Evolutionary conservation across 2,888 invertebrate species (phyloP).

Genomic region (Drosophila incognita): DNA sequence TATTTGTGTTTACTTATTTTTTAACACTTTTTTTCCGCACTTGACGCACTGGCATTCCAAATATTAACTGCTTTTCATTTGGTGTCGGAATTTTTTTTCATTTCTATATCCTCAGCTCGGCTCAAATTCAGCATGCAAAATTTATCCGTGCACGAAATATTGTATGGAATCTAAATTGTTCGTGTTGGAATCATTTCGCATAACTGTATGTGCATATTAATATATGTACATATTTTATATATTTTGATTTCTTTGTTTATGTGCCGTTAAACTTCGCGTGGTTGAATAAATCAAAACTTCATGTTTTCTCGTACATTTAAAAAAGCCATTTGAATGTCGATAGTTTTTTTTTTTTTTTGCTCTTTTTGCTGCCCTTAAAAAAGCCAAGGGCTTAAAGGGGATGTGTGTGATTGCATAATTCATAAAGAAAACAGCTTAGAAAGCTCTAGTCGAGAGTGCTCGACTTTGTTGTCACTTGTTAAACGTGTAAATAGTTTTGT

Average conservation of each 20-base stretch:
- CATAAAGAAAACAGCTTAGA: background rate
- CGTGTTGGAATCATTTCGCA: constrained; percentile 43
- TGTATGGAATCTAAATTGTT: constrained; percentile 62
- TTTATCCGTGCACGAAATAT: constrained; percentile 49
- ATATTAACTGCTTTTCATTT: constrained; percentile 72
- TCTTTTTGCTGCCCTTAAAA: background rate
- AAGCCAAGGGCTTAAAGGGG: background rate
- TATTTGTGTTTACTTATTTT: constrained; percentile 63
- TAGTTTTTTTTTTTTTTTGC: background rate
- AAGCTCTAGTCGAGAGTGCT: background rate
- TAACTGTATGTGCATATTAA: constrained; percentile 22
- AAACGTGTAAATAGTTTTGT: background rate
- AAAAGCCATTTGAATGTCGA: constrained; percentile 17
- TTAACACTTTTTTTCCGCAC: constrained; percentile 14
- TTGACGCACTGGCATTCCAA: constrained; percentile 40
- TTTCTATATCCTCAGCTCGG: constrained; percentile 3
- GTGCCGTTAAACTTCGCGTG: constrained; percentile 4
- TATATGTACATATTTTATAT: constrained; percentile 8
- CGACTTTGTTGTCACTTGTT: background rate
- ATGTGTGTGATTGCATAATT: background rate
- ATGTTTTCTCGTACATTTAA: constrained; percentile 7
- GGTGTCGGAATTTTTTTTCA: background rate
- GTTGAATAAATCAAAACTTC: constrained; percentile 9
- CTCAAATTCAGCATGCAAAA: constrained; percentile 38
- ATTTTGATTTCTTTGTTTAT: constrained; percentile 8